A percentile compares a stretch with the other conserved stretches of the same genome.
phyloP scores from a whole-genome alignment of 2,888 invertebrate genomes.

The Congeria kusceri region DNA sequence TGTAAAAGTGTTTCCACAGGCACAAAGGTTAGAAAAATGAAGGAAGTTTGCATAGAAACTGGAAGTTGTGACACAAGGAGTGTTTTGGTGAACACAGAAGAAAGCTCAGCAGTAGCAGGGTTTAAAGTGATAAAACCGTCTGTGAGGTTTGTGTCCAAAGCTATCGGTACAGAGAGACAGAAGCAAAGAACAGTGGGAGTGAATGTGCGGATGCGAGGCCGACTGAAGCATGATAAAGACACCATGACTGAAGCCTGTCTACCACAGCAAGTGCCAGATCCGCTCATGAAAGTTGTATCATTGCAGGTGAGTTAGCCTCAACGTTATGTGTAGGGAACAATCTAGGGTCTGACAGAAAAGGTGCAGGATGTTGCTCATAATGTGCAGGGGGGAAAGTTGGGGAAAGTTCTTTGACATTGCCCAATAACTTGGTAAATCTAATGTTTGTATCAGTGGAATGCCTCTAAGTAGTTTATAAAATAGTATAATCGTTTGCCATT shows the following conservation, averaged over 20 bases:
- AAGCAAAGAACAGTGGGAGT: slow-evolving; percentile 31
- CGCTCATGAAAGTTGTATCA: too few relatives aligned
- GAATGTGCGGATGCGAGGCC: slow-evolving; percentile 14
- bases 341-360: too few relatives aligned
- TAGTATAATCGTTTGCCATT: too few relatives aligned
- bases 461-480: too few relatives aligned
- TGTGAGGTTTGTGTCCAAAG: slow-evolving; percentile 17
- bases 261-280: too few relatives aligned
- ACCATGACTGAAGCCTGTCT: neutral
- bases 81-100: slow-evolving; percentile 48
- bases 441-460: too few relatives aligned
- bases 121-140: neutral
- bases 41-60: slow-evolving; percentile 39
- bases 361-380: too few relatives aligned
- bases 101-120: neutral
- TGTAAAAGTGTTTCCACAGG: slow-evolving; percentile 14
- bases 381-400: too few relatives aligned
- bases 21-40: slow-evolving; percentile 32
- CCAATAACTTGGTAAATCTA: too few relatives aligned
- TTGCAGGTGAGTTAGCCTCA: too few relatives aligned
- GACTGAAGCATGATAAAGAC: neutral
- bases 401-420: too few relatives aligned
- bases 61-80: slow-evolving; percentile 36
- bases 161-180: slow-evolving; percentile 29
- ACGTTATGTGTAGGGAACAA: too few relatives aligned